A percentile compares a stretch with the other conserved stretches of the same genome.
Evolutionary conservation across 2,113 vertebrate genomes (phyloP).

Genomic region (Sardina pilchardus): DNA sequence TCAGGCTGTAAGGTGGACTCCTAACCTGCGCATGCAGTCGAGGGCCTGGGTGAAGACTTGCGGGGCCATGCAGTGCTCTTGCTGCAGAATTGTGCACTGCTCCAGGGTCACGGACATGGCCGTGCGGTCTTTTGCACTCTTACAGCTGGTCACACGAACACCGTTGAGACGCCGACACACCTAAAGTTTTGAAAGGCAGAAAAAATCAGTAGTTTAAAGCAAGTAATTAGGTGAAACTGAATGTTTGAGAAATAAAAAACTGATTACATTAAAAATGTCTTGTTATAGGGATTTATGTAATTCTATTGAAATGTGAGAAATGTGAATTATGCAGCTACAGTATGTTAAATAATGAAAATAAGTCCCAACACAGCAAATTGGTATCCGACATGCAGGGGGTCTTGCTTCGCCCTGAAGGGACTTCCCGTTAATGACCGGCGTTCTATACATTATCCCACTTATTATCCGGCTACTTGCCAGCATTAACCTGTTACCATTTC

Average conservation of each 20-base stretch:
- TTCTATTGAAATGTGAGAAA: neutral
- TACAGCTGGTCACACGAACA: constrained; percentile 96
- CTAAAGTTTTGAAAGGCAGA: constrained; percentile 60
- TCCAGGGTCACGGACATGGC: constrained; percentile 98
- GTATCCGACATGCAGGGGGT: too few relatives aligned
- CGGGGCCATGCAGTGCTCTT: constrained; percentile 93
- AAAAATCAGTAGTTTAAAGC: neutral
- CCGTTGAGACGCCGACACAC: constrained; percentile 92
- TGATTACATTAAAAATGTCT: neutral
- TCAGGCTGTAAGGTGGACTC: constrained; percentile 37
- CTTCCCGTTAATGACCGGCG: too few relatives aligned
- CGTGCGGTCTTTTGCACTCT: constrained; percentile 98
- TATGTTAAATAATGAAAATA: too few relatives aligned
- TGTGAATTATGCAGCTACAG: neutral
- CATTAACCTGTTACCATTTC: too few relatives aligned
- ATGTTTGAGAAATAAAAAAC: neutral
- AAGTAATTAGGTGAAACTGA: neutral
- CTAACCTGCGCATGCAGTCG: constrained; percentile 99
- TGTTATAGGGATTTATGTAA: neutral
- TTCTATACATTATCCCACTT: too few relatives aligned
- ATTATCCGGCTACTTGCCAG: too few relatives aligned
- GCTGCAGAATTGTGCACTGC: constrained; percentile 93
- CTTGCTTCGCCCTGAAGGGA: too few relatives aligned
- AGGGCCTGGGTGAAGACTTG: constrained; percentile 97
- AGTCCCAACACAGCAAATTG: too few relatives aligned